Base-by-base conservation (phyloP, 2,888 invertebrate species). In the Deilephila elpenor region DNA sequence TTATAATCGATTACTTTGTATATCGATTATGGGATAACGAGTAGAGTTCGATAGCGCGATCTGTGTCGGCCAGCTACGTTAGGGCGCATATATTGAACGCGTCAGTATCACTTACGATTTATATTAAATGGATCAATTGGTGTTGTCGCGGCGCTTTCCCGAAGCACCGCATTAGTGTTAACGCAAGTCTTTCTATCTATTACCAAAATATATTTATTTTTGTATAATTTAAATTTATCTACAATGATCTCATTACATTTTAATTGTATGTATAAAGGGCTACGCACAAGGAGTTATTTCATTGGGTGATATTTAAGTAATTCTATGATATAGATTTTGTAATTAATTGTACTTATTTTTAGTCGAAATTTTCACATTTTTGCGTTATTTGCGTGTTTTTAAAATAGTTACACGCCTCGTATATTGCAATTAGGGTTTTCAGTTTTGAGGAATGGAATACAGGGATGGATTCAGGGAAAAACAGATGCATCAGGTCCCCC, bases 181-280 rank as follows among this genome's bases (percentile, higher is more conserved):
- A 67, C 67, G 67, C 25, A 67, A 25, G 67, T 67, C 25, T 62
- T 37, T 67, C 51, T 67, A 25, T 67, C 51, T 67, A 25, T 3
- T 67, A 51, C 67, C 44, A 51, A 67, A 51, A 37, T 62, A n/a
- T 44, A 67, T 67, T 67, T 67, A 67, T 67, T 67, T 67, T 67
- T 67, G 25, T 67, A 67, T 67, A 44, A 67, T 67, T 67, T 67
- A 67, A 51, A 51, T 3, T 6, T 71, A 71, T 61, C 11, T 71
- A 71, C 51, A 29, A 32, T 59, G 60, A 60, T 71, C 60, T 71
- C 60, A 61, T 59, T 71, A 59, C 34, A 37, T 60, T 59, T 60
- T 37, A 59, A 59, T 59, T 73, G 34, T 73, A 56, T 64, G 59
- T 59, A 59, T 67, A 25, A 67, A 14, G 29, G 44, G 44, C 44